Evolutionary conservation across 2,113 vertebrate species (phyloP).

Genomic region (Trochalopteron elliotii): DNA sequence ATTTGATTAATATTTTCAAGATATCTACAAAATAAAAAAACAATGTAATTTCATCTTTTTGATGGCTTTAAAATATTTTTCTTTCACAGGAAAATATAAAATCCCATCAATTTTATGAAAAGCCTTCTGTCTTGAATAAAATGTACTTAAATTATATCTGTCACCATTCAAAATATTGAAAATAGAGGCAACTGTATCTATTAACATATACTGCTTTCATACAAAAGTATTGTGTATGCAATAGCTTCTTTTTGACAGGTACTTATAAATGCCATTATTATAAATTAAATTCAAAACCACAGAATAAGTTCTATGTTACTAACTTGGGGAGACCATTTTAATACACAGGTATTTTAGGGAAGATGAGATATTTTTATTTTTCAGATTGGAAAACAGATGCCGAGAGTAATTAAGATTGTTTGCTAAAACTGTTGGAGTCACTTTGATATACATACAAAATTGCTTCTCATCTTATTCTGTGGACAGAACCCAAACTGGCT

Average conservation of each 20-base stretch:
- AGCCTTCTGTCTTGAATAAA: background rate
- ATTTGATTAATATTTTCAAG: background rate
- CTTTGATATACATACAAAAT: background rate
- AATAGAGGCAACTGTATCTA: background rate
- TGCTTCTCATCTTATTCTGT: background rate
- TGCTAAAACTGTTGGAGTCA: background rate
- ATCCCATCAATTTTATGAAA: background rate
- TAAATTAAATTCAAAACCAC: background rate
- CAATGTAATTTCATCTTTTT: background rate
- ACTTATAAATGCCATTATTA: background rate
- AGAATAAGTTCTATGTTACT: background rate
- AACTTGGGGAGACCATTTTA: background rate
- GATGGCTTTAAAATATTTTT: background rate
- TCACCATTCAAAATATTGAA: background rate
- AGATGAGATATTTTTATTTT: background rate
- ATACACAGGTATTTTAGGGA: background rate
- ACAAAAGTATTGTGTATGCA: background rate
- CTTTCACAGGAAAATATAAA: background rate
- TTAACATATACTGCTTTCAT: background rate
- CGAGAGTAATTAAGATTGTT: background rate
- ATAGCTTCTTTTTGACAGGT: background rate
- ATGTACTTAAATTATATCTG: background rate
- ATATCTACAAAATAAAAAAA: background rate
- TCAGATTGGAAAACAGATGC: background rate
- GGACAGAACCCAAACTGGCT: background rate